Evolutionary conservation across 2,113 vertebrate species (phyloP).

Genomic region (Fulica atra): DNA sequence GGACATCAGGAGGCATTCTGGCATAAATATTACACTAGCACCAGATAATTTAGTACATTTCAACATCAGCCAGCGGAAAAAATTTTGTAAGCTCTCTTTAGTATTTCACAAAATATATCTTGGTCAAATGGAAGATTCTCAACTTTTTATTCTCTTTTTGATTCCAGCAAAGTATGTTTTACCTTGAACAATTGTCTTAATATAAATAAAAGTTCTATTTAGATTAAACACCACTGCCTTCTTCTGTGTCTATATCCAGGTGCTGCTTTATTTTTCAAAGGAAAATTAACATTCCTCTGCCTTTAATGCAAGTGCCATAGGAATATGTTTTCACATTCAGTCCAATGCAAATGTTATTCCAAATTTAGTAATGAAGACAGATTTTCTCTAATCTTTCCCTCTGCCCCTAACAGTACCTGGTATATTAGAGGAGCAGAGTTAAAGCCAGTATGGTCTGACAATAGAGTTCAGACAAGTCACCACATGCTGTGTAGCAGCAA

Average conservation of each 20-base stretch:
- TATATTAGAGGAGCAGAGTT: not conserved
- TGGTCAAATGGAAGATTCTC: not conserved
- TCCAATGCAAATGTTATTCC: not conserved
- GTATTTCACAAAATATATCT: not conserved
- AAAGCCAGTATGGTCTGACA: not conserved
- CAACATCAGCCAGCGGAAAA: not conserved
- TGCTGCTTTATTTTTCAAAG: not conserved
- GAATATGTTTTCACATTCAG: not conserved
- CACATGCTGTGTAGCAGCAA: not conserved
- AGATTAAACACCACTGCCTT: not conserved
- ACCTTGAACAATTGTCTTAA: not conserved
- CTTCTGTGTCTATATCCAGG: not conserved
- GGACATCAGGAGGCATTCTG: not conserved
- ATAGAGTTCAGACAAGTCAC: not conserved
- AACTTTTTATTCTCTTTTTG: not conserved
- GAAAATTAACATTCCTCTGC: not conserved
- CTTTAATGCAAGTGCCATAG: not conserved
- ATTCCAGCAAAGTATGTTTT: not conserved
- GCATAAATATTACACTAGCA: rapidly evolving
- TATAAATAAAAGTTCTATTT: not conserved
- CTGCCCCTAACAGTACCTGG: not conserved
- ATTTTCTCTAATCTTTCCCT: not conserved
- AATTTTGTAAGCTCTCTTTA: not conserved
- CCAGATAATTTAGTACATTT: not conserved
- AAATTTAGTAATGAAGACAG: not conserved